Conservation (phyloP, 2,113 vertebrate genomes). For the Pica pica region DNA sequence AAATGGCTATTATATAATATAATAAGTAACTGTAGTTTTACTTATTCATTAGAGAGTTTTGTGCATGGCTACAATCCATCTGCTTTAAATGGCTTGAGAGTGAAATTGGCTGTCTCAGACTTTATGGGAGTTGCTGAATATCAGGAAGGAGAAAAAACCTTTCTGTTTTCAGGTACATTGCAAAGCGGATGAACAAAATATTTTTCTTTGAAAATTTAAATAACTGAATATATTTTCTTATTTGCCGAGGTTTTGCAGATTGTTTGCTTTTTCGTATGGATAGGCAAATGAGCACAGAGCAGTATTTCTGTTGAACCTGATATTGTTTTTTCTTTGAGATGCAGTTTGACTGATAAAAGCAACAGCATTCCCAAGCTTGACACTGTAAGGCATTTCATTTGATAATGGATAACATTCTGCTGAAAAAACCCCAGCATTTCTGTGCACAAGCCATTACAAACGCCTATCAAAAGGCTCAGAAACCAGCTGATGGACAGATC, state of each 20-base stretch:
- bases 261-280: slow-evolving; percentile 39
- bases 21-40: slow-evolving; percentile 68
- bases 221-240: slow-evolving; percentile 45
- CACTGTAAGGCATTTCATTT: neutral
- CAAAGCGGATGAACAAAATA: slow-evolving; percentile 9
- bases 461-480: neutral
- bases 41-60: slow-evolving; percentile 64
- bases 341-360: slow-evolving; percentile 18
- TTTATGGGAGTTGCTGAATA: slow-evolving; percentile 38
- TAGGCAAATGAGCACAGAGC: slow-evolving; percentile 29
- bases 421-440: neutral
- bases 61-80: slow-evolving; percentile 66
- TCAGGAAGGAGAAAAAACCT: slow-evolving; percentile 35
- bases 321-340: neutral
- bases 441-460: neutral
- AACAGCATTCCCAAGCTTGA: neutral
- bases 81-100: slow-evolving; percentile 65
- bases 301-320: neutral
- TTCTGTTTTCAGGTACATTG: slow-evolving; percentile 55
- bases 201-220: slow-evolving; percentile 45
- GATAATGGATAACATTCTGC: neutral
- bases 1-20: slow-evolving; percentile 69
- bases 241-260: slow-evolving; percentile 27
- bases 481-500: neutral
- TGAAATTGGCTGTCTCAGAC: slow-evolving; percentile 67